These are phyloP conservation scores for Heliconius erato DNA, from an alignment of 2,888 invertebrate species.

Conservation along the genomic window DNA sequence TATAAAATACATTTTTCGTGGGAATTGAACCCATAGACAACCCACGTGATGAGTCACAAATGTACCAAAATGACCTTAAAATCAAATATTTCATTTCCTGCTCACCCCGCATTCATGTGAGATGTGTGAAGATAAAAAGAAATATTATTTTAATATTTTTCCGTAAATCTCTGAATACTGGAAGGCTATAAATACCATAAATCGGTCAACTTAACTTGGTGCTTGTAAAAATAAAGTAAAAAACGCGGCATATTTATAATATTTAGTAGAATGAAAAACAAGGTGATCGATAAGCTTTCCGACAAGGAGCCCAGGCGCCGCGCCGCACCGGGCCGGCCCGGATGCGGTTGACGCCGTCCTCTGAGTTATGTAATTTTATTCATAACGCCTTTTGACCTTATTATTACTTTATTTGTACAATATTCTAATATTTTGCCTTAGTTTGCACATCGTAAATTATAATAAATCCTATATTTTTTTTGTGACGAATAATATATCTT, in stretches of 20 bases:
- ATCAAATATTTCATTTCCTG: not conserved
- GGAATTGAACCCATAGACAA: not conserved
- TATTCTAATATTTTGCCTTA: conserved; percentile 26
- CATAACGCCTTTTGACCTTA: conserved; percentile 64
- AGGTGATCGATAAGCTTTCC: conserved; percentile 17
- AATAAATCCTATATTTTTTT: not conserved
- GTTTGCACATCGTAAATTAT: conserved; percentile 17
- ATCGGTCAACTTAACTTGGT: not conserved
- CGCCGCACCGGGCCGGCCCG: conserved; percentile 28
- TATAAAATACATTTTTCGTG: not conserved
- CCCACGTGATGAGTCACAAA: not conserved
- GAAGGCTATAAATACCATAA: not conserved
- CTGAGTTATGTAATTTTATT: conserved; percentile 78
- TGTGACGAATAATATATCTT: not conserved
- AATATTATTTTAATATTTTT: conserved; percentile 15
- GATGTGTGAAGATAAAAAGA: not conserved
- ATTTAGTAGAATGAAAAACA: conserved; percentile 16
- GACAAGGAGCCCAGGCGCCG: conserved; percentile 61
- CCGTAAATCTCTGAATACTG: conserved; percentile 15
- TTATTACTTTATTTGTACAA: conserved; percentile 49
- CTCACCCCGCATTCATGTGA: not conserved
- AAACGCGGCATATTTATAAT: conserved; percentile 18
- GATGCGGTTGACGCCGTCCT: conserved; percentile 57
- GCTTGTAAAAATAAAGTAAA: conserved; percentile 11
- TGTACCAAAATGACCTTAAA: not conserved